Evolutionary conservation across 2,888 invertebrate species (phyloP), one percentile per base, ranked within the genome.

Genomic region (Tetheella fluctuosa): DNA sequence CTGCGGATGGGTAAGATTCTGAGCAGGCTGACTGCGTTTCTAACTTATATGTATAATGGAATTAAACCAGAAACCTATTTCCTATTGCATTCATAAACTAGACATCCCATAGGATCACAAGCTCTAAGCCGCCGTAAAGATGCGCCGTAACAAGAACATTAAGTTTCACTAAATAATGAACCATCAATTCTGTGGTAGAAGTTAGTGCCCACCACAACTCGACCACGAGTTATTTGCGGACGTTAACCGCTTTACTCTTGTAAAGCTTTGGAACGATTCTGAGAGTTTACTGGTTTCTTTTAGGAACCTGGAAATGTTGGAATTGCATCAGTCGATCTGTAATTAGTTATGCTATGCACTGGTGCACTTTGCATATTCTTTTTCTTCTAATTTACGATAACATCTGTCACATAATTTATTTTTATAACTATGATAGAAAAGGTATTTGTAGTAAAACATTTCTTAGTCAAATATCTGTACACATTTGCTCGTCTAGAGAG

Each of bases 51-150:
- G 1, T 2, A n/a, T 4, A 42, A 17, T 2, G 2, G 7, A 13
- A 2, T 37, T 15, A 34, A 34, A 1, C 2, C 13, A 39, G n/a
- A n/a, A 20, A 48, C 30, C 23, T 37, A 12, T 54, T 54, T 54
- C 28, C n/a, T 17, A 17, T 34, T 20, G 25, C 34, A 34, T 7
- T 6, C 37, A 55, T 55, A 37, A 55, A 55, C 13, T 23, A 34
- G 37, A 7, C 48, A 8, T 34, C 34, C 23, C 20, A 20, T 55
- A 55, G 23, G 55, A 55, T 34, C 34, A 23, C 12, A 34, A 17
- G 34, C 54, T 30, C 37, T 48, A 7, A 67, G 62, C 74, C 67
- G 76, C 71, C 66, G 76, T 74, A 73, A 74, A 76, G 74, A 71
- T 59, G 52, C 54, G 59, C 67, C 64, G 55, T 57, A 59, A 64